Evolutionary conservation across 2,113 vertebrate species (phyloP), one percentile per base, ranked within the genome.

Genomic region (Lanius ludovicianus): DNA sequence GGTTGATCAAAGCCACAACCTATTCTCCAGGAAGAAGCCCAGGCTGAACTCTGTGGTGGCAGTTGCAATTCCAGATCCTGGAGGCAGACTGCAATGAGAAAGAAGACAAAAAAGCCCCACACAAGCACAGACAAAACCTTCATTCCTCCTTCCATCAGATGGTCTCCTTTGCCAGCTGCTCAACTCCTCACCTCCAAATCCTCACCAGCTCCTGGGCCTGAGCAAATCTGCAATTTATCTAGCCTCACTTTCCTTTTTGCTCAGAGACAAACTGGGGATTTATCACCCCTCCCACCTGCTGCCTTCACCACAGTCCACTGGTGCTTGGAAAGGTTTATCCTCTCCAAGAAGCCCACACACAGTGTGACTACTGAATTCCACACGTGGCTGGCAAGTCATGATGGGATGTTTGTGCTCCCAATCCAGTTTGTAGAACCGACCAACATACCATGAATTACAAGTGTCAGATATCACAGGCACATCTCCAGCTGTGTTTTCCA

Each of bases 401-500:
- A 94, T 65, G 64, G 62, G 31, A 83, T 90, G 83, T 90, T 84
- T 96, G 88, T 82, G 41, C 46, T 92, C 73, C 65, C 1, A 5
- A 57, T 93, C 83, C 73, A 78, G 37, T 95, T 73, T 93, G 83
- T 56, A 90, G 83, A 90, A 94, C 73, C 5, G 5, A 90, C 76
- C 68, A 81, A 89, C 65, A 47, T 49, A 90, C 88, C 73, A 0
- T 71, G 90, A 96, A 90, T 84, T 95, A 74, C 23, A 2, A 89
- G 95, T 96, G 73, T 96, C 96, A 95, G 83, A 89, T 96, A 94
- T 96, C 96, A 96, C 83, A 96, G 83, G 86, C 86, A 90, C 82
- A 94, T 92, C 73, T 90, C 90, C 95, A 96, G 88, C 80, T 96
- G 93, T 86, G 93, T 94, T 90, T 89, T 76, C 88, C 77, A 93